Evolutionary conservation across 2,888 invertebrate genomes (phyloP).

Genomic region (Ectemnius lituratus): DNA sequence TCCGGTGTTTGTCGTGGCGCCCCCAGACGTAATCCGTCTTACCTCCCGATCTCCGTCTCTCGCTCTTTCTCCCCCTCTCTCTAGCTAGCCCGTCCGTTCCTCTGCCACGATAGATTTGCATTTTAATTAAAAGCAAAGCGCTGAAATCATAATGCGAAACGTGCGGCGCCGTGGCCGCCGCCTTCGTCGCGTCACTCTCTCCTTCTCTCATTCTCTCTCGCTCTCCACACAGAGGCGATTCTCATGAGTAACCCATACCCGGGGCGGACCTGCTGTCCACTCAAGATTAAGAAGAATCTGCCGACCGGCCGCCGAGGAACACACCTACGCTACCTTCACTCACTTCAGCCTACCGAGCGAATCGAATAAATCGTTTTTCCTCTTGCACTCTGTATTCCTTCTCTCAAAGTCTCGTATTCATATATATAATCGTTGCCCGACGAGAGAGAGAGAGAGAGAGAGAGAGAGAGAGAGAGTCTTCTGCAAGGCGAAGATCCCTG

Average conservation of each 20-base stretch:
- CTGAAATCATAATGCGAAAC: slow-evolving; percentile 82
- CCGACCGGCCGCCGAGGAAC: not conserved
- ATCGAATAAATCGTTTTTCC: not conserved
- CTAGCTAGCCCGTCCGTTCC: slow-evolving; percentile 19
- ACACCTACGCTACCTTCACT: not conserved
- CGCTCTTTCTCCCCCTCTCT: slow-evolving; percentile 20
- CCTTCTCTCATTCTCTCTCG: not conserved
- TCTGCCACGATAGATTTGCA: slow-evolving; percentile 80
- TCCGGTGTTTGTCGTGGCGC: slow-evolving; percentile 77
- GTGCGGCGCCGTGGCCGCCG: slow-evolving; percentile 65
- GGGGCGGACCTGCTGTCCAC: not conserved
- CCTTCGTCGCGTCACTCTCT: slow-evolving; percentile 63
- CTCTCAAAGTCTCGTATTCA: too few species aligned
- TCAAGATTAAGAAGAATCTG: slow-evolving; percentile 6
- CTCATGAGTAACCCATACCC: not conserved
- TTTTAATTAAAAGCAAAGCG: slow-evolving; percentile 82
- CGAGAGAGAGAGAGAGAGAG: too few species aligned
- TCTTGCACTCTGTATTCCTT: not conserved
- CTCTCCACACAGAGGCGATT: not conserved
- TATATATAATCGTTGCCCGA: too few species aligned
- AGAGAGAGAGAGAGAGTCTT: too few species aligned
- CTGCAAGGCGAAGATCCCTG: not conserved
- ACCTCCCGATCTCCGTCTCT: slow-evolving; percentile 73
- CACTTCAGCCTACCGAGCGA: not conserved
- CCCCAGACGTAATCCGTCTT: slow-evolving; percentile 78